These are phyloP conservation scores for Brachionichthys hirsutus DNA, from an alignment of 2,113 vertebrate genomes.

Conservation along the genomic window DNA sequence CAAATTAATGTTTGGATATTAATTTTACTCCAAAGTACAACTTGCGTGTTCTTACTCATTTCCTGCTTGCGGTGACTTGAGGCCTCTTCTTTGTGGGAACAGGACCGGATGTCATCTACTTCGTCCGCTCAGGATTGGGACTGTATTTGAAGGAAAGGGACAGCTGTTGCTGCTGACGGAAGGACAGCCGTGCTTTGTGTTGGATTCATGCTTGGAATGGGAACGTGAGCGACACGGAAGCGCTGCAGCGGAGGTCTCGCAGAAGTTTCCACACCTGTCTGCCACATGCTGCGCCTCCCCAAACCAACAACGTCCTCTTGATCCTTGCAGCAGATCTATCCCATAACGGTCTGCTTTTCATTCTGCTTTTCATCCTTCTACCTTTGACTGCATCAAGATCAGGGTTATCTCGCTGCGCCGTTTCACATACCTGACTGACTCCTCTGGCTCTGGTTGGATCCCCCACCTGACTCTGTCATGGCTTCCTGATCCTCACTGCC, in stretches of 20 bases:
- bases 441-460: slow-evolving; percentile 47
- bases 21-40: background rate
- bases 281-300: slow-evolving; percentile 26
- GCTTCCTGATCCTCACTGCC: slow-evolving; percentile 48
- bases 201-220: slow-evolving; percentile 18
- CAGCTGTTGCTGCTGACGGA: slow-evolving; percentile 9
- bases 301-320: slow-evolving; percentile 28
- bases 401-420: slow-evolving; percentile 36
- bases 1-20: background rate
- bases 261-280: slow-evolving; percentile 43
- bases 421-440: slow-evolving; percentile 49
- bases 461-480: slow-evolving; percentile 23
- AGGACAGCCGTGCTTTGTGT: slow-evolving; percentile 21
- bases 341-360: slow-evolving; percentile 19
- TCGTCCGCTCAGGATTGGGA: slow-evolving; percentile 4
- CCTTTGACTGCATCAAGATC: slow-evolving; percentile 43
- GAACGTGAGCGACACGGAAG: slow-evolving; percentile 18
- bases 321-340: slow-evolving; percentile 44
- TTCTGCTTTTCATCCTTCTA: slow-evolving; percentile 21
- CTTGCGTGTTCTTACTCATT: background rate
- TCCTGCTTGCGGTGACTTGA: slow-evolving; percentile 38
- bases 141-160: slow-evolving; percentile 14
- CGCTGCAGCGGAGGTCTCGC: slow-evolving; percentile 32
- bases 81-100: slow-evolving; percentile 32
- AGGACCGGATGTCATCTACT: slow-evolving; percentile 23